Evolutionary conservation across 2,888 invertebrate genomes (phyloP).

Genomic region (Andrena praecox): DNA sequence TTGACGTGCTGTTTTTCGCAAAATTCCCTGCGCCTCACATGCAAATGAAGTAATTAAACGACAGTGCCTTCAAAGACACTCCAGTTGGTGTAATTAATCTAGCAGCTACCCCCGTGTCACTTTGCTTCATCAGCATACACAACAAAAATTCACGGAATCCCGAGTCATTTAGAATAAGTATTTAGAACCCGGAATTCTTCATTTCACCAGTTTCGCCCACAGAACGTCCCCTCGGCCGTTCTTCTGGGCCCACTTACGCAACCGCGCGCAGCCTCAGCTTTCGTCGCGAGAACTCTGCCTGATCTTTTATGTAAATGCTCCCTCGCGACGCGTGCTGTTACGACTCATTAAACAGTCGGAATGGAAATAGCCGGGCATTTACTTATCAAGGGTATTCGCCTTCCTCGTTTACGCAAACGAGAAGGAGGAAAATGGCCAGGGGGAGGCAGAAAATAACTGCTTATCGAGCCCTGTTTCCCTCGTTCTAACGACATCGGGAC

Average conservation of each 20-base stretch:
- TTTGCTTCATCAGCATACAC: no score
- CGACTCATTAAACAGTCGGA: constrained; percentile 68
- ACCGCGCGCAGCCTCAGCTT: not conserved
- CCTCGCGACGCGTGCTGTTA: constrained; percentile 57
- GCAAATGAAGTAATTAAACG: no score
- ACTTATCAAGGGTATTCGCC: constrained; percentile 59
- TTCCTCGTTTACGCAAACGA: constrained; percentile 59
- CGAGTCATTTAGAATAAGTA: no score
- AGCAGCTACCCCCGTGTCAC: no score
- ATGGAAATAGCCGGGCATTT: constrained; percentile 65
- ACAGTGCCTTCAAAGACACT: no score
- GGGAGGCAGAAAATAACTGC: constrained; percentile 42
- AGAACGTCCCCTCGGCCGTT: not conserved
- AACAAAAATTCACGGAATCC: no score
- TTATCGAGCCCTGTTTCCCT: constrained; percentile 37
- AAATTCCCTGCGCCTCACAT: no score
- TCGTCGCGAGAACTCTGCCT: constrained; percentile 36
- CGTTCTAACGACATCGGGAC: constrained; percentile 15
- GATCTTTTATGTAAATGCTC: constrained; percentile 58
- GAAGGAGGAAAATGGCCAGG: not conserved
- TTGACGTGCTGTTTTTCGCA: no score
- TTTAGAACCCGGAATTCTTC: no score
- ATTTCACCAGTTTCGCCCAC: no score
- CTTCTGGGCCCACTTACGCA: constrained; percentile 9
- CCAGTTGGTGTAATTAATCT: no score